Base-by-base conservation (phyloP, 2,888 invertebrate genomes). In the Halocaridina rubra region DNA sequence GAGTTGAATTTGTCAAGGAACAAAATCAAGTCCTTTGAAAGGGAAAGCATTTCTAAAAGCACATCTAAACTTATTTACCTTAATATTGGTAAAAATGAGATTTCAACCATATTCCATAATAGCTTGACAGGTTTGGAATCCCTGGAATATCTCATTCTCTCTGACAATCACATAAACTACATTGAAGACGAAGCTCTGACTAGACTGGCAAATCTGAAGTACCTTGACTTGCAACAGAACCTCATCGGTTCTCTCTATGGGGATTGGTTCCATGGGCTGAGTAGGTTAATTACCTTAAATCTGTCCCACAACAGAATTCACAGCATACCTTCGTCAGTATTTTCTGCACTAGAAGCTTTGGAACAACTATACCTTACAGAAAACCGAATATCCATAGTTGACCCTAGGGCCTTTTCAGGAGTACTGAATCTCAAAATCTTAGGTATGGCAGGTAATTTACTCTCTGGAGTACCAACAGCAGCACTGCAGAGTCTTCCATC, bases 1-100 rank as follows among this genome's bases (percentile, higher is more conserved):
- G 89, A 90, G 61, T 89, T 92, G 67, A 91, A 92, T 88, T 86
- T 91, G 7, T 91, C 91, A 27, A 89, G 90, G 80, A 91, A 91
- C 86, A 89, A 89, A 67, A 89, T 92, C 39, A 89, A 90, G 19
- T 89, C 88, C 27, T 88, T 91, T 32, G 90, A 90, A 13, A 89
- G 90, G 30, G 90, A 89, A 22, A 89, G 89, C 33, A 90, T 91
- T 84, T 91, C 91, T 85, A 89, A 89, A 78, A 90, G 90, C 71
- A 88, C 90, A 69, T 89, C 89, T 10, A 89, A 89, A 13, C 89
- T 92, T 24, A 88, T 89, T 33, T 89, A 89, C 30, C 89, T 92
- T n/a, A 90, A 90, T 81, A 87, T 92, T 27, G 89, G 90, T 3
- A 89, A 90, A 72, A 92, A 92, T 87, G 89, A 89, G n/a, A 89